These are phyloP conservation scores for Callipepla californica DNA, from an alignment of 2,113 vertebrate species.

Conservation along the genomic window DNA sequence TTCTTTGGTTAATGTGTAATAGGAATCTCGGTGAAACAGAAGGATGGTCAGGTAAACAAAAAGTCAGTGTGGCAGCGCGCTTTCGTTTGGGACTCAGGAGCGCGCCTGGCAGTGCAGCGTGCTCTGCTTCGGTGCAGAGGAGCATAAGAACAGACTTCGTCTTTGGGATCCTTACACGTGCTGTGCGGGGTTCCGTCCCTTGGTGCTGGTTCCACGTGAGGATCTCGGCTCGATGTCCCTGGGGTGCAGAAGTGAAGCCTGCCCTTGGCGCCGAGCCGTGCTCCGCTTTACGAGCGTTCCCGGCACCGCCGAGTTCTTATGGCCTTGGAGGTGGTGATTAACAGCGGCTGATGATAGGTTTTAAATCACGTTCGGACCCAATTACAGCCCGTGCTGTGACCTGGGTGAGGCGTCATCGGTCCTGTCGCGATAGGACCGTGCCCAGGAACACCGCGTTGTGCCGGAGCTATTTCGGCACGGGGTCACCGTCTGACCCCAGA, in stretches of 20 bases:
- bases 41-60: background rate
- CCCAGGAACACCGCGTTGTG: slow-evolving; percentile 27
- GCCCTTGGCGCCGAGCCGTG: accelerated
- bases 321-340: background rate
- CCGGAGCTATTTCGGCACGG: slow-evolving; percentile 44
- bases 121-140: background rate
- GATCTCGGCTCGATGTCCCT: background rate
- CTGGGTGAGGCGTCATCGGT: background rate
- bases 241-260: too few species aligned
- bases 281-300: accelerated
- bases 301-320: background rate
- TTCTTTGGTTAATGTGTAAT: background rate
- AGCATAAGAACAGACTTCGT: background rate
- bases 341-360: accelerated
- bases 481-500: slow-evolving; percentile 56
- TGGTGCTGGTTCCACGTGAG: background rate
- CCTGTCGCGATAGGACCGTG: background rate
- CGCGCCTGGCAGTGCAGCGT: background rate
- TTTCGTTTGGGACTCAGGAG: background rate
- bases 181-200: accelerated
- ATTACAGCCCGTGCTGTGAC: accelerated
- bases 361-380: background rate
- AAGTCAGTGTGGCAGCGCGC: accelerated
- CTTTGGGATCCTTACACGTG: background rate
- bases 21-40: background rate